These are phyloP conservation scores for Melolontha melolontha DNA, from an alignment of 2,888 invertebrate genomes.

Conservation along the genomic window DNA sequence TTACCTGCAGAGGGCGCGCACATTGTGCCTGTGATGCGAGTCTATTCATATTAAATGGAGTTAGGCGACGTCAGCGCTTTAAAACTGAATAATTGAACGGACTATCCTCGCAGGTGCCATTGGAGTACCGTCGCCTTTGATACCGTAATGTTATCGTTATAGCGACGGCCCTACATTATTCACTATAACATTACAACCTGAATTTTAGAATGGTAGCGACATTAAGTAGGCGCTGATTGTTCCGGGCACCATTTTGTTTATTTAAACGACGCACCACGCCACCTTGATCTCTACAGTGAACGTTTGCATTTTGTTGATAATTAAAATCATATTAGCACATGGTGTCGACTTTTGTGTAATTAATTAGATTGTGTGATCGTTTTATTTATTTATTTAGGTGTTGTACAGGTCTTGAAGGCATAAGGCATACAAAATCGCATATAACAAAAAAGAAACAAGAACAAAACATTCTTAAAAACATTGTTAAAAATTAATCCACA, in stretches of 20 bases:
- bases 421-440: too few species aligned
- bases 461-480: too few species aligned
- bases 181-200: slow-evolving; percentile 56
- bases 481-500: too few species aligned
- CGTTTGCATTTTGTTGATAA: slow-evolving; percentile 29
- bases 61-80: slow-evolving; percentile 62
- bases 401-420: too few species aligned
- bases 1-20: slow-evolving; percentile 43
- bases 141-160: slow-evolving; percentile 52
- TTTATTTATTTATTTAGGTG: too few species aligned
- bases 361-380: too few species aligned
- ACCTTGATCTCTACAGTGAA: neutral
- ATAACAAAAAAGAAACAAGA: too few species aligned
- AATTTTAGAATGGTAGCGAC: slow-evolving; percentile 45
- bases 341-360: neutral
- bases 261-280: slow-evolving; percentile 12
- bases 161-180: slow-evolving; percentile 55
- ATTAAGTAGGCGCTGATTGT: slow-evolving; percentile 40
- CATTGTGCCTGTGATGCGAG: slow-evolving; percentile 59
- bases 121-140: slow-evolving; percentile 52
- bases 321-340: slow-evolving; percentile 34
- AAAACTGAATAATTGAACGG: slow-evolving; percentile 62
- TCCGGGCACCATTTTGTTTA: slow-evolving; percentile 32
- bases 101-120: slow-evolving; percentile 64
- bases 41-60: slow-evolving; percentile 65